Evolutionary conservation across 2,797 vertebrate species (phyloP).

Genomic region (Erithacus rubecula): DNA sequence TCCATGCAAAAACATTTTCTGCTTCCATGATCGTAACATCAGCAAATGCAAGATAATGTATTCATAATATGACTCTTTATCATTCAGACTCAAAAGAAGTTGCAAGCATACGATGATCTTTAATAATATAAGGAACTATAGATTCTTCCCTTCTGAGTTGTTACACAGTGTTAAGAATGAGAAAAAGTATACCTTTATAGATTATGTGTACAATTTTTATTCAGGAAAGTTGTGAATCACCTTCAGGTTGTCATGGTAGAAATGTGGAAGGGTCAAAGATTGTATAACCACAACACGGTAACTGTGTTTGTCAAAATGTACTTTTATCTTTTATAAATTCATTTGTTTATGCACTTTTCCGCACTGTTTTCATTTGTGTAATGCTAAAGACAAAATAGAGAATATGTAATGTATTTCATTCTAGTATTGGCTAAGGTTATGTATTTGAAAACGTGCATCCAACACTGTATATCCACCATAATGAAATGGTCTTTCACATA

Average conservation of each 20-base stretch:
- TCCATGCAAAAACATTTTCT: neutral
- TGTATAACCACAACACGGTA: neutral
- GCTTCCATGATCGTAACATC: neutral
- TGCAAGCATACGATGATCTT: neutral
- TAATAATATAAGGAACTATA: neutral
- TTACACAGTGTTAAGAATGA: neutral
- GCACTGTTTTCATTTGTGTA: neutral
- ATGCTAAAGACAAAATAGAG: neutral
- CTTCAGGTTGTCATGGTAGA: neutral
- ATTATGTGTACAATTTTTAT: neutral
- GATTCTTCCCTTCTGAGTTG: neutral
- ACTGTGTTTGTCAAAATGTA: neutral
- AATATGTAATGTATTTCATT: neutral
- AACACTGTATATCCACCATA: neutral
- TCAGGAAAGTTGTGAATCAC: neutral
- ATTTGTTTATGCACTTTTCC: neutral
- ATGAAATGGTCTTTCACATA: neutral
- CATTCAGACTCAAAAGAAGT: neutral
- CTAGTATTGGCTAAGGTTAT: neutral
- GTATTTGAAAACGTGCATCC: neutral
- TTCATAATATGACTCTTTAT: neutral
- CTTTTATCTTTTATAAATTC: slow-evolving; percentile 7
- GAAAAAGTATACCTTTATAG: neutral
- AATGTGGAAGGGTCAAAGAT: neutral
- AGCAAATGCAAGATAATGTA: neutral